These are phyloP conservation scores for Phyllostomus discolor DNA, from an alignment of 2,113 vertebrate genomes.

Conservation along the genomic window DNA sequence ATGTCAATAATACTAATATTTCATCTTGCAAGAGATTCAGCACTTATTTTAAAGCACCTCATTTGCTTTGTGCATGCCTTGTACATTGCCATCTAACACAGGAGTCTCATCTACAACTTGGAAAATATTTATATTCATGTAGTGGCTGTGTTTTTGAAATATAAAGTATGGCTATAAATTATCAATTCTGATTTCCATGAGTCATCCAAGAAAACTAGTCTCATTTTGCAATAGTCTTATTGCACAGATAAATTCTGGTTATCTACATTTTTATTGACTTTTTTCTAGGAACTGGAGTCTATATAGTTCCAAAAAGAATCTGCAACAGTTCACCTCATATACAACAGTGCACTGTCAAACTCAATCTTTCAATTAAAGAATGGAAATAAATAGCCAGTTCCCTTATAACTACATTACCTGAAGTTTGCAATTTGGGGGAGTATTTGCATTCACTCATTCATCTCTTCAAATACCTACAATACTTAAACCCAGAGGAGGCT, in stretches of 20 bases:
- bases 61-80: not conserved
- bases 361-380: conserved; percentile 14
- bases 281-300: not conserved
- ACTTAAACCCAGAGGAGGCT: not conserved
- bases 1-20: not conserved
- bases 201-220: not conserved
- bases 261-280: not conserved
- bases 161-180: not conserved
- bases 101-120: not conserved
- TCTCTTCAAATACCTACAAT: not conserved
- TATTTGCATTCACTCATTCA: not conserved
- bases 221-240: not conserved
- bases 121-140: not conserved
- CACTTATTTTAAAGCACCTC: not conserved
- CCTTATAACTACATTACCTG: not conserved
- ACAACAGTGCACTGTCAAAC: not conserved
- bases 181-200: conserved; percentile 29
- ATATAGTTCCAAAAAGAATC: not conserved
- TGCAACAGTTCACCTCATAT: not conserved
- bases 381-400: not conserved
- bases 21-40: not conserved
- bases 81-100: not conserved
- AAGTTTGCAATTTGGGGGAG: not conserved
- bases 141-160: not conserved
- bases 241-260: not conserved